Evolutionary conservation across 1,140 invertebrate species (phyloP), one percentile per base, ranked within the genome.

Genomic region (Drosophila aff.): DNA sequence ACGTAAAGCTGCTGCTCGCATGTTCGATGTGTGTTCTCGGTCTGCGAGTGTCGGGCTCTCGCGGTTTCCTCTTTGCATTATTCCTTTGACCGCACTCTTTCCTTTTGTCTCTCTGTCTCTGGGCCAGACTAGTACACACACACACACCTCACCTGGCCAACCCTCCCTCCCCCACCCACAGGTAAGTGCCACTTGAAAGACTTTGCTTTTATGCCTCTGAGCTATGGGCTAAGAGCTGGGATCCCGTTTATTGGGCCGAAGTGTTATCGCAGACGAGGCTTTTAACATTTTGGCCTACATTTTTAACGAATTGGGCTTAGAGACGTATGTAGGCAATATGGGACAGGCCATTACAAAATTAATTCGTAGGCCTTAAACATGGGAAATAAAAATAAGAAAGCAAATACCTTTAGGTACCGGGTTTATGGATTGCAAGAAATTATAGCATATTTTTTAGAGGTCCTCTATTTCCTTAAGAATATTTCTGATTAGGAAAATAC

Each of bases 31-130:
- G 52, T 78, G 58, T 78, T 72, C 16, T 50, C 36, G 43, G 13
- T 28, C 33, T 18, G 9, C 33, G 53, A 46, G 49, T 31, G 60
- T 49, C 49, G 41, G 41, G 55, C 38, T 52, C 41, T 71, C 75
- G 83, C 83, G 82, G 82, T 82, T 87, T 71, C 44, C 63, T 68
- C 69, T 59, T 71, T 76, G 66, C 82, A 73, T 73, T 73, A 72
- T 59, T 52, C 52, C 71, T 79, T 79, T 82, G 79, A 79, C 82
- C 64, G 36, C 43, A 41, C 68, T 72, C 41, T 59, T 57, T 46
- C 26, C 41, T 31, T 71, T 44, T 72, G 50, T 68, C 26, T 46
- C 26, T 26, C 18, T 40, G 23, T 47, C n/a, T 47, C 16, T 21
- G 31, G 10, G 15, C 15, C 18, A 38, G 26, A 18, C 26, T 13